Evolutionary conservation across 2,888 invertebrate species (phyloP), one percentile per base, ranked within the genome.

Genomic region (Aporophyla nigra): DNA sequence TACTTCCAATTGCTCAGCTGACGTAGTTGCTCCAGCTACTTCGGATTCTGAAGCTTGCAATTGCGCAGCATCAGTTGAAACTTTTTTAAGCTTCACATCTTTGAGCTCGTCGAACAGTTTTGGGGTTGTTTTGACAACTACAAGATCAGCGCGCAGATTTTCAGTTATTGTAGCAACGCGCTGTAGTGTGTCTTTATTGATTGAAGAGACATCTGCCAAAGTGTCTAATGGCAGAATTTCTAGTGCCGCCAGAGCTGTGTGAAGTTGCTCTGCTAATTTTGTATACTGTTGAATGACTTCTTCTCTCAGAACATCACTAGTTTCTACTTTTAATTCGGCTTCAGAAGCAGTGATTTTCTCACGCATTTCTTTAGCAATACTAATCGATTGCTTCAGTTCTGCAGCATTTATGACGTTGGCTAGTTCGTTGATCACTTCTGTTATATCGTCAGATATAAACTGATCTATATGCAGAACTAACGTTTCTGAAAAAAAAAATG

Each of bases 381-480:
- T 74, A 19, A 92, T 71, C 6, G 92, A 89, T 78, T 90, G 70
- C 71, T 89, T 88, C 40, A 93, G 72, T 33, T 90, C 85, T 71
- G 89, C 87, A 40, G 78, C 72, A 21, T 91, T 86, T 1, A 87
- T 72, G 5, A 82, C 27, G 58, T 83, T 61, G 9, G 89, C 86
- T 46, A 93, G 65, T 74, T 92, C 82, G 9, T 85, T 83, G 2
- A 93, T 82, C 4, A 85, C 74, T 82, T 91, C 87, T 27, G 85
- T 77, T 53, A 89, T 77, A 69, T 93, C 90, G 19, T 89, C 86
- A 56, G 91, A 89, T 70, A 93, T 80, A 78, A 91, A 93, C 68
- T 93, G 89, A 74, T 92, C 87, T 61, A 94, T 91, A 80, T 91
- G 88, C 58, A 90, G 83, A 61, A 91, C 83, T n/a, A 94, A 80